phyloP scores from a whole-genome alignment of 2,888 invertebrate species.

The Caenorhabditis panamensis region DNA sequence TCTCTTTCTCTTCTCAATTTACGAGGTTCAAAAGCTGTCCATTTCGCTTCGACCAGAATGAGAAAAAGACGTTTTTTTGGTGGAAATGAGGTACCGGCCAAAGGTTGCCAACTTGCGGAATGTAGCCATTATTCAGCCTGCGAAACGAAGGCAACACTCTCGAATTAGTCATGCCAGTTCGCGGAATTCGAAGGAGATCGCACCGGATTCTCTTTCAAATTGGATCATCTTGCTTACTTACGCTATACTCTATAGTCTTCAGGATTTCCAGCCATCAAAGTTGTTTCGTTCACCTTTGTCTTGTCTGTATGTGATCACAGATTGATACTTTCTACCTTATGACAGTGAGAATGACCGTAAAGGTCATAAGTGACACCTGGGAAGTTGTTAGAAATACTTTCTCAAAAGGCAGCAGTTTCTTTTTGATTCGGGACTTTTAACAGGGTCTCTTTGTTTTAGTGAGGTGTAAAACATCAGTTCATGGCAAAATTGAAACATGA shows the following conservation, averaged over 20 bases:
- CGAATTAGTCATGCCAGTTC: conserved; percentile 18
- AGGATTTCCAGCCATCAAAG: background rate
- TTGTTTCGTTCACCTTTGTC: background rate
- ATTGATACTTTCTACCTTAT: background rate
- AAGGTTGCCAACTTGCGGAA: conserved; percentile 11
- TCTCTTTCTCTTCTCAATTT: conserved; percentile 13
- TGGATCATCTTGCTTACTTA: background rate
- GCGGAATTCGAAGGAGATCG: conserved; percentile 7
- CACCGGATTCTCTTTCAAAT: background rate
- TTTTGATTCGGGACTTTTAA: too few relatives aligned
- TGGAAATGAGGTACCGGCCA: conserved; percentile 20
- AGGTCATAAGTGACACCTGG: background rate
- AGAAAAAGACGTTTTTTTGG: background rate
- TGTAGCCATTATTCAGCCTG: conserved; percentile 8
- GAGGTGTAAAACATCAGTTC: too few relatives aligned
- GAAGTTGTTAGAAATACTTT: background rate
- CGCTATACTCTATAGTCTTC: too few relatives aligned
- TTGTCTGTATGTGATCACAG: background rate
- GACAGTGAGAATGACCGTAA: background rate
- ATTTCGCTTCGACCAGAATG: background rate
- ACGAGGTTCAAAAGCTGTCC: conserved; percentile 12
- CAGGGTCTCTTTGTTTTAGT: too few relatives aligned
- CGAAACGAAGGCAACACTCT: background rate
- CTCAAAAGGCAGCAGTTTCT: too few relatives aligned
- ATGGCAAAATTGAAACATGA: too few relatives aligned